Conservation (phyloP, 30 jellyfish, hydroid and myxozoan species). For the Catostylus mosaicus region DNA sequence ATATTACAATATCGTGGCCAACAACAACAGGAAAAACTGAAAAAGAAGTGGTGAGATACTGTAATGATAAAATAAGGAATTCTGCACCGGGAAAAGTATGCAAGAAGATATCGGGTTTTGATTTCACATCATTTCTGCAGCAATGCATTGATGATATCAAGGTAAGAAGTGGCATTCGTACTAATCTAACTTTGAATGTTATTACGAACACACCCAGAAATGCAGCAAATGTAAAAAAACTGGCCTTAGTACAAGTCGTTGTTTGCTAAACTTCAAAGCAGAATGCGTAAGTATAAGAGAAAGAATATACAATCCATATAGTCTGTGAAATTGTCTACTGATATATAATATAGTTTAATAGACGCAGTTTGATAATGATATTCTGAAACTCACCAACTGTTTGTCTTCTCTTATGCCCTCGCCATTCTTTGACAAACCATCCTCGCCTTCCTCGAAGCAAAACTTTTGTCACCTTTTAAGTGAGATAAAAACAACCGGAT, state of each 20-base stretch:
- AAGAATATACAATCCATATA: background rate
- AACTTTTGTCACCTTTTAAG: too few species aligned
- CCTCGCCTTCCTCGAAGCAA: too few species aligned
- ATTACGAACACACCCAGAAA: background rate
- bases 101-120: constrained; percentile 28
- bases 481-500: too few species aligned
- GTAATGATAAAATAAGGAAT: constrained; percentile 13
- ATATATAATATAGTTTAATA: too few species aligned
- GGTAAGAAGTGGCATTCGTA: constrained; percentile 33
- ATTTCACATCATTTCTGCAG: constrained; percentile 25
- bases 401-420: too few species aligned
- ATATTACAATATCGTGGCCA: constrained; percentile 45
- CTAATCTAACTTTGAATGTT: background rate
- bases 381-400: too few species aligned
- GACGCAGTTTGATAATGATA: too few species aligned
- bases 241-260: too few species aligned
- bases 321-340: background rate
- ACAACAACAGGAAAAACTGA: constrained; percentile 59
- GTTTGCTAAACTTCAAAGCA: too few species aligned
- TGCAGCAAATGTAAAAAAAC: background rate
- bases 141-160: constrained; percentile 68
- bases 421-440: too few species aligned
- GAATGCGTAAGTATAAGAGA: too few species aligned
- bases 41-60: constrained; percentile 6
- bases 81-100: constrained; percentile 64